Conservation (phyloP, 2,888 invertebrate genomes). For the Nezara viridula region DNA sequence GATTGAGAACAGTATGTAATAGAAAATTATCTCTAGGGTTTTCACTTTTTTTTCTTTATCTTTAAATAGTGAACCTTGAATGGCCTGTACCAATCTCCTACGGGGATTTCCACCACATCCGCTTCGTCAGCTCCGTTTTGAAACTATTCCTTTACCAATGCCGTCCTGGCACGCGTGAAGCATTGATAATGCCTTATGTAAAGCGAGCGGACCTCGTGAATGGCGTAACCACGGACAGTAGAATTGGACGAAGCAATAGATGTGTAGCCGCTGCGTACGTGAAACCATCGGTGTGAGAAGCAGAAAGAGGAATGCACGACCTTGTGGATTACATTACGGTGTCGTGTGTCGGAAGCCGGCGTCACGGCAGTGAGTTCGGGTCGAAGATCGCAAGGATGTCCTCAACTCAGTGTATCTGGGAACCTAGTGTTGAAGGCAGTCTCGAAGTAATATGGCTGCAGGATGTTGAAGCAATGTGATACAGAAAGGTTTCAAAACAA, state of each 20-base stretch:
- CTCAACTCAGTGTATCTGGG: background rate
- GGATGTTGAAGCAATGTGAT: background rate
- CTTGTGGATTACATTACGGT: conserved; percentile 25
- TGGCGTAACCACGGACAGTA: background rate
- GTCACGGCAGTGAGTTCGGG: conserved; percentile 29
- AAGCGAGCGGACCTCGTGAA: background rate
- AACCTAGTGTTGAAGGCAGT: background rate
- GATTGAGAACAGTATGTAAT: no score
- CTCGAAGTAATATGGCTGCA: conserved; percentile 19
- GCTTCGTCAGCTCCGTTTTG: background rate
- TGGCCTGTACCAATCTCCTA: background rate
- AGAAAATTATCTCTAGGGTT: no score
- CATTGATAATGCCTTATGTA: conserved; percentile 3
- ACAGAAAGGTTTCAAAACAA: background rate
- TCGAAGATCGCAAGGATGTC: conserved; percentile 3
- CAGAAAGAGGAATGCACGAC: background rate
- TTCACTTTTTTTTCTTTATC: background rate
- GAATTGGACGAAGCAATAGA: conserved; percentile 16
- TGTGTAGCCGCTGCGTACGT: conserved; percentile 9
- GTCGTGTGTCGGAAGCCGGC: conserved; percentile 40
- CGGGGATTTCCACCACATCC: conserved; percentile 25
- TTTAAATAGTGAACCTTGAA: background rate
- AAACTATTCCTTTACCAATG: conserved; percentile 24
- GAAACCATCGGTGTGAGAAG: conserved; percentile 21
- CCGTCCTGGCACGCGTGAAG: background rate